A percentile compares a stretch with the other conserved stretches of the same genome.
Conservation (phyloP, 1,140 invertebrate genomes). For the Mercenaria mercenaria region DNA sequence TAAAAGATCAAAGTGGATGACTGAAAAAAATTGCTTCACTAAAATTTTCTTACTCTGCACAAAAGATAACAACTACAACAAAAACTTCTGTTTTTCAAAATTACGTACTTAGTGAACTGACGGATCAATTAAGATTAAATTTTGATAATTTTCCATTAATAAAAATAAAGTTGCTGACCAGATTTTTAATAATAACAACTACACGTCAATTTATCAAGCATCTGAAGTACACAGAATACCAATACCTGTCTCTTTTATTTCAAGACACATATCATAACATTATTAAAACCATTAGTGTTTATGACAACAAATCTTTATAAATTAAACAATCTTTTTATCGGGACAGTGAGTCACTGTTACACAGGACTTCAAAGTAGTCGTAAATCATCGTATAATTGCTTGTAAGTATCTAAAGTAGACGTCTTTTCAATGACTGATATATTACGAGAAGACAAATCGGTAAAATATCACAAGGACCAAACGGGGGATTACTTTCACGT, state of each 20-base stretch:
- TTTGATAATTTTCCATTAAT: too few relatives aligned
- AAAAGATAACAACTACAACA: too few relatives aligned
- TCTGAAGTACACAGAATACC: neutral
- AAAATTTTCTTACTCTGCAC: too few relatives aligned
- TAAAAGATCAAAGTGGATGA: too few relatives aligned
- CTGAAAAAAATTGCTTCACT: too few relatives aligned
- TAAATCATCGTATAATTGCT: constrained; percentile 1
- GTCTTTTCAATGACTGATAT: neutral
- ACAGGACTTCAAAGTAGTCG: neutral
- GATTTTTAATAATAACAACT: too few relatives aligned
- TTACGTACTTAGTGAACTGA: too few relatives aligned
- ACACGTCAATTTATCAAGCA: neutral
- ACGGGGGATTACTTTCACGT: neutral
- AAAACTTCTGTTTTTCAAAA: too few relatives aligned
- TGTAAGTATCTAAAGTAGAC: neutral
- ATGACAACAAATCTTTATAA: constrained; percentile 34
- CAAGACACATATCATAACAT: neutral
- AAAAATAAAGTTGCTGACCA: too few relatives aligned
- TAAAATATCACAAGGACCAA: neutral
- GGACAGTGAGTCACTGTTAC: neutral
- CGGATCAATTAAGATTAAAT: too few relatives aligned
- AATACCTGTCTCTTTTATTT: neutral
- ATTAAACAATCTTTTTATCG: constrained; percentile 6
- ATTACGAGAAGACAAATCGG: neutral
- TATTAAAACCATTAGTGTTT: constrained; percentile 7